A percentile compares a stretch with the other conserved stretches of the same genome.
Conservation (phyloP, 1,140 invertebrate genomes). For the Oryctes rhinoceros region DNA sequence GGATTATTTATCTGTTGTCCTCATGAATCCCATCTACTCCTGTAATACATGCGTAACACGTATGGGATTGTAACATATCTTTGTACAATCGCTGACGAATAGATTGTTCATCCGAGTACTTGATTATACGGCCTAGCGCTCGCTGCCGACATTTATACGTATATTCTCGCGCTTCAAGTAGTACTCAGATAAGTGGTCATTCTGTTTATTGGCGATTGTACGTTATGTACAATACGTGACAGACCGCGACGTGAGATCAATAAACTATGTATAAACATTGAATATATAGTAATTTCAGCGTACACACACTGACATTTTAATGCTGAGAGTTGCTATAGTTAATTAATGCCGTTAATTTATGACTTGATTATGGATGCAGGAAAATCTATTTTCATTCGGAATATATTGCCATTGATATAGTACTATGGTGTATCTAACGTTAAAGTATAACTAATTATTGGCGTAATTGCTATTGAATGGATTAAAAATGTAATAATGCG, state of each 20-base stretch:
- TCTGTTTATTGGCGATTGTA: background rate
- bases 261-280: background rate
- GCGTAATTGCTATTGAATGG: too few species aligned
- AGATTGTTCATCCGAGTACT: too few species aligned
- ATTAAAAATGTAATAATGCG: too few species aligned
- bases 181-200: too few species aligned
- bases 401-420: too few species aligned
- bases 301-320: background rate
- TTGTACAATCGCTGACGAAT: too few species aligned
- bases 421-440: too few species aligned
- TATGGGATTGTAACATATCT: background rate
- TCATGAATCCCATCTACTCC: background rate
- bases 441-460: too few species aligned
- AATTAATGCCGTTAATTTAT: background rate
- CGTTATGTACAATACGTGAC: background rate
- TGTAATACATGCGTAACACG: background rate
- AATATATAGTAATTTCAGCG: background rate
- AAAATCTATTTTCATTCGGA: background rate
- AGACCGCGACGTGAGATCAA: background rate
- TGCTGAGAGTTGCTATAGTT: background rate
- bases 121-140: too few species aligned
- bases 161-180: too few species aligned
- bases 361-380: background rate
- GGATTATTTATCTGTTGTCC: background rate
- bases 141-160: too few species aligned